Conservation (phyloP, 2,797 vertebrate genomes). For the Clarias platycephalus region DNA sequence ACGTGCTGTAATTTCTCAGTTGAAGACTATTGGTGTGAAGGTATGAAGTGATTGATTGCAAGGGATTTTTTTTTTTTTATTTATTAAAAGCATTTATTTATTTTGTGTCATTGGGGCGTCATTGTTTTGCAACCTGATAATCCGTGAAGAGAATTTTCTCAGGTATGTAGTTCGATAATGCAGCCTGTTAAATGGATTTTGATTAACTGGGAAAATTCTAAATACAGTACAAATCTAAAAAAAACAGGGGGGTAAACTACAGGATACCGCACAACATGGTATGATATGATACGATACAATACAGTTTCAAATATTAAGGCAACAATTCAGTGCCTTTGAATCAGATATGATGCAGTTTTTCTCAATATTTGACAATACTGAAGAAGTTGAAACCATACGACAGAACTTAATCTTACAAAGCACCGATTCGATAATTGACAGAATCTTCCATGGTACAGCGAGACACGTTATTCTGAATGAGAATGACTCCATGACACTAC, state of each 20-base stretch:
- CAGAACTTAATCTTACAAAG: neutral
- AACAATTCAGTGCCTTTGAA: neutral
- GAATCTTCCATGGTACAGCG: neutral
- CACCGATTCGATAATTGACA: neutral
- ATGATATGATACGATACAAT: neutral
- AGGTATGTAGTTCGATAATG: neutral
- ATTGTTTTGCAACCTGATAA: neutral
- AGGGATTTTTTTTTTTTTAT: no score
- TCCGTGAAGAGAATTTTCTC: neutral
- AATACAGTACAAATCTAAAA: neutral
- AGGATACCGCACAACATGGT: neutral
- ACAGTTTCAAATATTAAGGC: neutral
- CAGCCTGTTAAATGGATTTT: neutral
- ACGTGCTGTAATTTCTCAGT: conserved; percentile 12
- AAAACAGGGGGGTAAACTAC: neutral
- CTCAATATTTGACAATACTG: neutral
- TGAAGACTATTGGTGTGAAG: neutral
- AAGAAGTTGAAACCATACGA: neutral
- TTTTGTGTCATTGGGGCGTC: neutral
- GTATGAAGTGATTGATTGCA: neutral
- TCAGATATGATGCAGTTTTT: neutral
- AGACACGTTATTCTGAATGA: neutral
- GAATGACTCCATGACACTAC: no score
- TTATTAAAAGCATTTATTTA: no score
- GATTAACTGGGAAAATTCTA: neutral